Base-by-base conservation (phyloP, 2,888 invertebrate genomes). In the Diachrysia chrysitis region DNA sequence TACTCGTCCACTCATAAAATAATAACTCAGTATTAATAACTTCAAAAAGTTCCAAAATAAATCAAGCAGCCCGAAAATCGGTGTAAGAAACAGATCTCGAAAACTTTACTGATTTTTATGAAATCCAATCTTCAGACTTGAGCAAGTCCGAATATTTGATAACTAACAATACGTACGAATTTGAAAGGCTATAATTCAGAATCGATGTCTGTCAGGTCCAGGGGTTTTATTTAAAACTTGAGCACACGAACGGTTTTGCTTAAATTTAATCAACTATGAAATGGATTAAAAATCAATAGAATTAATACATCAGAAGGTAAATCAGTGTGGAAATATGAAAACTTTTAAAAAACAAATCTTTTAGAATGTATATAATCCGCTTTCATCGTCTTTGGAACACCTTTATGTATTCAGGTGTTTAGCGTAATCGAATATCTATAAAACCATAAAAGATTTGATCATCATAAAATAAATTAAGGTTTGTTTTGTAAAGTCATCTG, bases 41-140 rank as follows among this genome's bases (percentile, higher is more conserved):
- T 32, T 53, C 23, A 56, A 14, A 23, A 54, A 42, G n/a, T 54
- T 35, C 46, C 21, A 16, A 48, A 57, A 32, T 32, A 29, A 46
- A 12, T 46, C 25, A 42, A 25, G 9, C 42, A 42, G 1, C n/a
- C n/a, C n/a, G 14, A 42, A n/a, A 42, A 42, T n/a, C 42, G 6
- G 16, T 42, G n/a, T 4, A n/a, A 42, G 42, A 42, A 42, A 42
- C 37, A 37, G n/a, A 42, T 6, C 42, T 6, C 56, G 55, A 63
- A 29, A 51, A 68, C n/a, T 68, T 61, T 63, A 58, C 58, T 59
- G 56, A 63, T 66, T 63, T 60, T 68, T 63, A 5, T 29, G 19
- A 32, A 51, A 19, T 55, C 42, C 54, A 29, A 51, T 37, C 21
- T 29, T 19, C 14, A 10, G 32, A 25, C 42, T 42, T 42, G 42